These are phyloP conservation scores for Micrasema minimum DNA, from an alignment of 1,140 invertebrate species.

Conservation along the genomic window DNA sequence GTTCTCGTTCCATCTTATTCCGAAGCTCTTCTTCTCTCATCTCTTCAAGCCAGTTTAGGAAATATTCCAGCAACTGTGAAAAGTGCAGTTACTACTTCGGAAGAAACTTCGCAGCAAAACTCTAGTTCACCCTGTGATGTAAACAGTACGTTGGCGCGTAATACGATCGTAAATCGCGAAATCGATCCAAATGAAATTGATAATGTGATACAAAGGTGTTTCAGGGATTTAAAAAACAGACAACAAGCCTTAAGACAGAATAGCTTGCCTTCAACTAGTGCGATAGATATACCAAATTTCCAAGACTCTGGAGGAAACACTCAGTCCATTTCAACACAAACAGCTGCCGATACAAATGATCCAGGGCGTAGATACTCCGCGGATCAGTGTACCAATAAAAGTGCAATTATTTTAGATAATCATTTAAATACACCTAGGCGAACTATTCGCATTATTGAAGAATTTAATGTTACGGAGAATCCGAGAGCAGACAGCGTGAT, in stretches of 20 bases:
- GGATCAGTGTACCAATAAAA: conserved; percentile 33
- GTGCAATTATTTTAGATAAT: conserved; percentile 51
- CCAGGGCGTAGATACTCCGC: conserved; percentile 1
- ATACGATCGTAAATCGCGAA: not conserved
- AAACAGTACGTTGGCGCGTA: conserved; percentile 14
- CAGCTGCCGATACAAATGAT: not conserved
- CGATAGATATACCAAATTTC: conserved; percentile 27
- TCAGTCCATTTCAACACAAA: conserved; percentile 9
- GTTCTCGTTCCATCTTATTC: conserved; percentile 70
- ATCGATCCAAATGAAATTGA: conserved; percentile 14
- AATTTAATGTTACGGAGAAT: conserved; percentile 37
- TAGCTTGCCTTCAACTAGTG: conserved; percentile 36
- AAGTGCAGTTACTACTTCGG: conserved; percentile 11
- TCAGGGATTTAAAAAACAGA: conserved; percentile 13
- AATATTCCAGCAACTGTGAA: conserved; percentile 6
- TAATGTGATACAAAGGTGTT: conserved; percentile 20
- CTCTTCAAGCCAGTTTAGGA: conserved; percentile 9
- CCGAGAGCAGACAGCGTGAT: not conserved
- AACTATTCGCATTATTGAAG: conserved; percentile 44
- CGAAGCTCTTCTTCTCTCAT: conserved; percentile 68
- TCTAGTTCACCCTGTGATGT: not conserved
- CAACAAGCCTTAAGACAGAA: conserved; percentile 20
- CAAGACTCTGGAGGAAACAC: conserved; percentile 1
- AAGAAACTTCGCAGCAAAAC: conserved; percentile 9
- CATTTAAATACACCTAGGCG: conserved; percentile 43